Percentiles rank a stretch among this genome's conserved stretches.
phyloP scores from a whole-genome alignment of 2,888 invertebrate genomes.

The Melinaea menophilus region DNA sequence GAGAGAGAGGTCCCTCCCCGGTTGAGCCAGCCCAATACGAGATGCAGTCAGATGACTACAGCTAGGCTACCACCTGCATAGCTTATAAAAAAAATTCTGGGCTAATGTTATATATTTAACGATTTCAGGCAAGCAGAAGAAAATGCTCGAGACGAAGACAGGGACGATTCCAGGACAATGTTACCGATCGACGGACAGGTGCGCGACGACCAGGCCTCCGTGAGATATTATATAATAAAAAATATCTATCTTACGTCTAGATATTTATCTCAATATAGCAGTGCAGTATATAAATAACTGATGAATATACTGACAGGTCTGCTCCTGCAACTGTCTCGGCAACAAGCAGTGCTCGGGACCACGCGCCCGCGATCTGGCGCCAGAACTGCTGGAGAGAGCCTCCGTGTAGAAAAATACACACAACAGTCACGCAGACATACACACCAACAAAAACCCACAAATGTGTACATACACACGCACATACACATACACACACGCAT shows the following conservation, averaged over 20 bases:
- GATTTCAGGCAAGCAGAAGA: slow-evolving; percentile 68
- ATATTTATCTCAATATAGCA: background rate
- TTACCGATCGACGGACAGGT: slow-evolving; percentile 54
- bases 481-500: too few relatives aligned
- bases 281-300: background rate
- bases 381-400: slow-evolving; percentile 58
- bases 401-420: slow-evolving; percentile 43
- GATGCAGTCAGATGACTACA: too few relatives aligned
- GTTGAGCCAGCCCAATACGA: too few relatives aligned
- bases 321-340: slow-evolving; percentile 73
- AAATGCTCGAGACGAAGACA: slow-evolving; percentile 67
- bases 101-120: background rate
- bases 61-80: too few relatives aligned
- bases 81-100: background rate
- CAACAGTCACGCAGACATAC: slow-evolving; percentile 5
- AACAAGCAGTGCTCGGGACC: slow-evolving; percentile 67
- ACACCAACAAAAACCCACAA: background rate
- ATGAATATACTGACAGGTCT: slow-evolving; percentile 49
- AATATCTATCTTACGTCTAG: background rate
- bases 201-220: slow-evolving; percentile 69
- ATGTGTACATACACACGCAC: background rate
- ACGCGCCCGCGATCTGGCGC: slow-evolving; percentile 36
- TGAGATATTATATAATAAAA: slow-evolving; percentile 28
- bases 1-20: too few relatives aligned
- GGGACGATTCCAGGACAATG: slow-evolving; percentile 55